Conservation (phyloP, 1,140 invertebrate genomes). For the Melipona quadrifasciata region DNA sequence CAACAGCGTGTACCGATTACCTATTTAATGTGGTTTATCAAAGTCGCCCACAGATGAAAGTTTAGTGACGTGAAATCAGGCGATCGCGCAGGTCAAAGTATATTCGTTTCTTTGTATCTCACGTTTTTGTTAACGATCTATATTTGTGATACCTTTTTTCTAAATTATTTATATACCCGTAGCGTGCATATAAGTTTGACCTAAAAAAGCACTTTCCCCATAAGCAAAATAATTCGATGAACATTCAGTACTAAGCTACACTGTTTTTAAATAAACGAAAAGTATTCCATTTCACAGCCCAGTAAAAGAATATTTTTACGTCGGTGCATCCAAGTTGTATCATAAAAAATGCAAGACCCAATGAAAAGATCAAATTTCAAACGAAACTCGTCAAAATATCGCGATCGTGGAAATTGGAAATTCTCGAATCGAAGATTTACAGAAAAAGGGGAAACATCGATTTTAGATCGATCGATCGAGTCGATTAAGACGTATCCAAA, state of each 20-base stretch:
- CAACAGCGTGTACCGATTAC: background rate
- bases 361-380: too few species aligned
- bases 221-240: too few species aligned
- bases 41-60: background rate
- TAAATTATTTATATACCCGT: too few species aligned
- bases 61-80: background rate
- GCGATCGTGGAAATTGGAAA: slow-evolving; percentile 3
- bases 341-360: too few species aligned
- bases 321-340: too few species aligned
- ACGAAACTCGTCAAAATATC: background rate
- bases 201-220: background rate
- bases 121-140: background rate
- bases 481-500: slow-evolving; percentile 59
- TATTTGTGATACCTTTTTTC: background rate
- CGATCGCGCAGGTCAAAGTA: background rate
- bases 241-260: too few species aligned
- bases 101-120: background rate
- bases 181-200: background rate
- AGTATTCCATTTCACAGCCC: too few species aligned
- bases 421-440: slow-evolving; percentile 58
- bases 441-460: slow-evolving; percentile 43
- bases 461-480: slow-evolving; percentile 57
- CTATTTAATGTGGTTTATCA: background rate
- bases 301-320: too few species aligned
- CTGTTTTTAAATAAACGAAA: too few species aligned